phyloP scores from a whole-genome alignment of 2,888 invertebrate species.

The Archips xylosteana region DNA sequence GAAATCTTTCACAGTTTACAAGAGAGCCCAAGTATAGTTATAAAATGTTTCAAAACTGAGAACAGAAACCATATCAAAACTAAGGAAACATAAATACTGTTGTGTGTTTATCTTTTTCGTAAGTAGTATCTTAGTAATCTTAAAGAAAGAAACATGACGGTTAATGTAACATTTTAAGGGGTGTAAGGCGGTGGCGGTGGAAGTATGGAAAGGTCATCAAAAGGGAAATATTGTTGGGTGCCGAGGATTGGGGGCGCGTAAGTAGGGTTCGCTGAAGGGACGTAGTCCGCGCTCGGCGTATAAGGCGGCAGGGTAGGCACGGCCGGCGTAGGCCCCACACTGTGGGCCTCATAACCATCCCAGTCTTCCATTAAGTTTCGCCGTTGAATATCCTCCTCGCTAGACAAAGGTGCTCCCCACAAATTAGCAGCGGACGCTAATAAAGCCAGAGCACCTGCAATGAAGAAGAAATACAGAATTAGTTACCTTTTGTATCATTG shows the following conservation, averaged over 20 bases:
- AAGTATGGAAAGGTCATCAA: conserved; percentile 77
- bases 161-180: conserved; percentile 61
- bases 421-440: conserved; percentile 89
- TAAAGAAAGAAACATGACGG: not conserved
- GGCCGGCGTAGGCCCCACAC: conserved; percentile 84
- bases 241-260: conserved; percentile 75
- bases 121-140: not conserved
- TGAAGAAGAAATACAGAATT: conserved; percentile 9
- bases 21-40: conserved; percentile 1
- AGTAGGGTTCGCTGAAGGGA: conserved; percentile 62
- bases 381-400: conserved; percentile 77
- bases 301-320: conserved; percentile 86
- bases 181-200: conserved; percentile 85
- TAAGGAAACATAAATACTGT: conserved; percentile 34
- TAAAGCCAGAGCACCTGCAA: conserved; percentile 87
- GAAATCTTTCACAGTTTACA: not conserved
- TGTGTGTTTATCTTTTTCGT: conserved; percentile 1
- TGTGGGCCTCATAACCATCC: conserved; percentile 87
- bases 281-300: conserved; percentile 79
- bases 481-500: not conserved
- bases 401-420: conserved; percentile 84
- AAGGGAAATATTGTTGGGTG: conserved; percentile 78
- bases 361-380: conserved; percentile 87
- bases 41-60: not conserved
- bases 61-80: not conserved